These are phyloP conservation scores for Malurus melanocephalus DNA, from an alignment of 2,113 vertebrate genomes.

Conservation along the genomic window DNA sequence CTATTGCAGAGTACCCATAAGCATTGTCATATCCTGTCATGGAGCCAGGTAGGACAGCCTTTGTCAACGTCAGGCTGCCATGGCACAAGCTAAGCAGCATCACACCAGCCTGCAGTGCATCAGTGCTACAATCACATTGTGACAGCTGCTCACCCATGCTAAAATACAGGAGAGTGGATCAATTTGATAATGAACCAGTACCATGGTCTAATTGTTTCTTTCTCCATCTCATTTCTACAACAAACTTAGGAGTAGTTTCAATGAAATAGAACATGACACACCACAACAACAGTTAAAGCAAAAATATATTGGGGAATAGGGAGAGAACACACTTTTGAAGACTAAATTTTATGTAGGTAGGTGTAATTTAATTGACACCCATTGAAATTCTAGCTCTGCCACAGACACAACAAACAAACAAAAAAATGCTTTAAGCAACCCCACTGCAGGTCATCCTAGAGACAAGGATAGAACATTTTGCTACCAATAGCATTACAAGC, in stretches of 20 bases:
- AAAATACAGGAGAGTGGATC: neutral
- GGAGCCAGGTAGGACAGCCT: neutral
- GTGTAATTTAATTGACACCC: neutral
- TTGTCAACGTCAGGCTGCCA: neutral
- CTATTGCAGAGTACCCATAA: neutral
- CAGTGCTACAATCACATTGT: neutral
- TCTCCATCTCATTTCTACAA: neutral
- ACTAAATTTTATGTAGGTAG: neutral
- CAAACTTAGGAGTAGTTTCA: neutral
- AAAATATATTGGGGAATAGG: neutral
- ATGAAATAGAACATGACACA: neutral
- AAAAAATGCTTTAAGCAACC: slow-evolving; percentile 1
- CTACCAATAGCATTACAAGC: slow-evolving; percentile 30
- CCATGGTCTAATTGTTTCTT: neutral
- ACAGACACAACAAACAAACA: slow-evolving; percentile 45
- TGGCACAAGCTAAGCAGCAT: neutral
- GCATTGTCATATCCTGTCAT: neutral
- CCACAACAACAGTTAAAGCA: neutral
- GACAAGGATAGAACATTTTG: slow-evolving; percentile 1
- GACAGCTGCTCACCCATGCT: neutral
- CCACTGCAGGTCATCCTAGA: slow-evolving; percentile 8
- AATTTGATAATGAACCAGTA: neutral
- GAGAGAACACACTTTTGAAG: neutral
- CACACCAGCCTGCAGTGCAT: rapidly evolving
- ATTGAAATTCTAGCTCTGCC: neutral